A percentile compares a stretch with the other conserved stretches of the same genome.
Evolutionary conservation across 2,888 invertebrate species (phyloP).

Genomic region (Philereme vetulata): DNA sequence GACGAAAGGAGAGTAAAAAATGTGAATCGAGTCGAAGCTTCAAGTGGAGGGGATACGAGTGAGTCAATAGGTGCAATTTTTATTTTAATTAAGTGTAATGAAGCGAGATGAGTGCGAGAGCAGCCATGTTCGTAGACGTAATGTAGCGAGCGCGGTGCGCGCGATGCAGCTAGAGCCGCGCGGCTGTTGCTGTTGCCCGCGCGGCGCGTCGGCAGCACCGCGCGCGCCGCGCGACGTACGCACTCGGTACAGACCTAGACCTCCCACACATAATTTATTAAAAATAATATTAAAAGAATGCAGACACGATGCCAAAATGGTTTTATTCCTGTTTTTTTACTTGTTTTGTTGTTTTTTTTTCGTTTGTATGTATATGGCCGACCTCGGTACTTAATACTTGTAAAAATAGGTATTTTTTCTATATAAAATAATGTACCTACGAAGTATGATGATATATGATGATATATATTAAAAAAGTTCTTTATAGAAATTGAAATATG

Average conservation of each 20-base stretch:
- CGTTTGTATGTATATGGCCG: constrained; percentile 83
- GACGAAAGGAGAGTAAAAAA: constrained; percentile 73
- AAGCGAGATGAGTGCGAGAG: constrained; percentile 47
- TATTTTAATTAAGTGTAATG: constrained; percentile 74
- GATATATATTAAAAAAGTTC: constrained; percentile 80
- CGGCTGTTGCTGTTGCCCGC: constrained; percentile 26
- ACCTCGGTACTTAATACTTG: constrained; percentile 82
- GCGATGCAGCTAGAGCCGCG: constrained; percentile 26
- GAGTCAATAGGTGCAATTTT: constrained; percentile 82
- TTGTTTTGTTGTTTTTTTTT: constrained; percentile 81
- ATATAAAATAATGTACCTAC: constrained; percentile 82
- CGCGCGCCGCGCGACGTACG: constrained; percentile 26
- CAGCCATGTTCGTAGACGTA: constrained; percentile 31
- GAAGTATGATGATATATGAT: constrained; percentile 79
- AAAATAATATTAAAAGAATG: constrained; percentile 73
- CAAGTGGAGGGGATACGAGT: constrained; percentile 73
- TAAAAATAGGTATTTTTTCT: constrained; percentile 83
- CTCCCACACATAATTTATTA: constrained; percentile 72
- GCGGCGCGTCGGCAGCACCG: constrained; percentile 16
- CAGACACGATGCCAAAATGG: constrained; percentile 83
- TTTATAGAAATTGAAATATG: constrained; percentile 80
- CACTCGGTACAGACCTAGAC: constrained; percentile 51
- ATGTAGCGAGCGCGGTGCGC: constrained; percentile 32
- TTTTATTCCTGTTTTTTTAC: constrained; percentile 82
- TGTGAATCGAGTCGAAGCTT: constrained; percentile 78